A percentile compares a stretch with the other conserved stretches of the same genome.
Evolutionary conservation across 2,888 invertebrate species (phyloP).

Genomic region (Conchocele bisecta): DNA sequence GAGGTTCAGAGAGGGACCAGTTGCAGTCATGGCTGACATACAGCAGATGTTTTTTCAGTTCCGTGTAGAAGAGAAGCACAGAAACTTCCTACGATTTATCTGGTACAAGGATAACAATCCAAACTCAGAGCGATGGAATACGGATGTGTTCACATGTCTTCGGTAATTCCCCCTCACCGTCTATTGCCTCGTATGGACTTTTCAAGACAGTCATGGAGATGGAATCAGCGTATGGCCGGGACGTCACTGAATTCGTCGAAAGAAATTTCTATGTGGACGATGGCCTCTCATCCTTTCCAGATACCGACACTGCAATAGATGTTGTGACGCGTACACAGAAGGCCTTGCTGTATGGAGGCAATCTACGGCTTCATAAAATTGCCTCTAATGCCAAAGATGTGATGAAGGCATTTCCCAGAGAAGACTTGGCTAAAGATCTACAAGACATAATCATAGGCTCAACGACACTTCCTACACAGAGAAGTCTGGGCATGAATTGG

Average conservation of each 20-base stretch:
- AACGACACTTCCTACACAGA: constrained; percentile 18
- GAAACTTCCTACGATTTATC: constrained; percentile 31
- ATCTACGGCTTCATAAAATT: constrained; percentile 50
- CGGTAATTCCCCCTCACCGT: no score
- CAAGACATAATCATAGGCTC: constrained; percentile 2
- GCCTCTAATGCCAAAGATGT: constrained; percentile 40
- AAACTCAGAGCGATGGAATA: constrained; percentile 1
- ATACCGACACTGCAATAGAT: no score
- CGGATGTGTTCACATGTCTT: no score
- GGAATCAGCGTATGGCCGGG: constrained; percentile 21
- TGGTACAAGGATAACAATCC: constrained; percentile 38
- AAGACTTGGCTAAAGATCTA: constrained; percentile 33
- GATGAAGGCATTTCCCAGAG: constrained; percentile 14
- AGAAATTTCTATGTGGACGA: constrained; percentile 60
- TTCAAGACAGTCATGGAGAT: constrained; percentile 23
- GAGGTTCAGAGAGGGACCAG: constrained; percentile 24
- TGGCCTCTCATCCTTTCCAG: no score
- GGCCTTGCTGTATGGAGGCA: constrained; percentile 15
- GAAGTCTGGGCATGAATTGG: constrained; percentile 32
- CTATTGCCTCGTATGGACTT: constrained; percentile 47
- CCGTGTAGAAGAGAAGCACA: constrained; percentile 16
- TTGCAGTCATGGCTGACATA: constrained; percentile 36
- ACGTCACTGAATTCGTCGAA: constrained; percentile 28
- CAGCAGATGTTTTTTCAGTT: constrained; percentile 40
- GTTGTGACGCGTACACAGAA: no score